Base-by-base conservation (phyloP, 2,888 invertebrate genomes). In the Nomada goodeniana region DNA sequence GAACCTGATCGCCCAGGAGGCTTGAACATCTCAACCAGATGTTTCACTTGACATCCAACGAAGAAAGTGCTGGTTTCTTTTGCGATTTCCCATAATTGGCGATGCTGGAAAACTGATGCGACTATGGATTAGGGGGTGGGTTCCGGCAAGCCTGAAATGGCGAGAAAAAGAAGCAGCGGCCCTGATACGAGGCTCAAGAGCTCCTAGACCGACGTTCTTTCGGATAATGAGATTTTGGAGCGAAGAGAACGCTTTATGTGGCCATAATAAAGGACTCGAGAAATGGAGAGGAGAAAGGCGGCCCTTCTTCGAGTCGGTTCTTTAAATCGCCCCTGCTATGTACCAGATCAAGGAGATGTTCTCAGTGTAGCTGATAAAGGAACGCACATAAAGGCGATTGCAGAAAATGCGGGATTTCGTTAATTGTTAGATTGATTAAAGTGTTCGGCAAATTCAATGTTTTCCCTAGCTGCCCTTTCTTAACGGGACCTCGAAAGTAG, bases 221-320 rank as follows among this genome's bases (percentile, higher is more conserved):
- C 50, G 69, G 59, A 64, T 69, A 76, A 76, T 64, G 64, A 76
- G 76, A 76, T 70, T 76, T 70, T 52, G 20, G 50, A 42, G 15
- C n/a, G 57, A 44, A 74, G 26, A 20, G 52, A 15, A 67, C 26
- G 44, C 57, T 68, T 55, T 68, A 36, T 42, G 55, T 15, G 18
- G n/a, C 13, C 26, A 20, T 55, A 59, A 70, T 55, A 44, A 44
- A 47, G 69, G 26, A 44, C 15, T 44, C n/a, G 13, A 59, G 47
- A 23, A 57, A 59, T 59, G 26, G 29, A 57, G 29, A 47, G 59
- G 47, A n/a, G 26, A 50, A 70, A 26, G 29, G n/a, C 10, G 7
- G n/a, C n/a, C 26, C 47, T 10, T 26, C 18, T 18, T 59, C n/a
- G 36, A 70, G 44, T n/a, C 20, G 36, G 36, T 36, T 36, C 69